Percentiles rank a stretch among this genome's conserved stretches.
These are phyloP conservation scores for Arrhopalites spinosus DNA, from an alignment of 2,888 invertebrate species.

Conservation along the genomic window DNA sequence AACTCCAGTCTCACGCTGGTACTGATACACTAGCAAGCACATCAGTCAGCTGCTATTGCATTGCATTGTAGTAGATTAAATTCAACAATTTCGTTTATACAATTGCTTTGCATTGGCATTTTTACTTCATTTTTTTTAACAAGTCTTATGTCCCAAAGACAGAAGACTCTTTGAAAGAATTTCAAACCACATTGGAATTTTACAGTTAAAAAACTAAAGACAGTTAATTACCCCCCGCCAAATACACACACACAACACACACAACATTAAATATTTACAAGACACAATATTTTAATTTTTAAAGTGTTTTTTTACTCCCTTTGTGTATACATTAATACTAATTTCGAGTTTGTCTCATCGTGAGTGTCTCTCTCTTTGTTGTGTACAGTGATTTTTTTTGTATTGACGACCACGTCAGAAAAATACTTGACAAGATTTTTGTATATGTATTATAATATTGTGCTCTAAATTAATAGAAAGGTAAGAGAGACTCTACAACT, in stretches of 20 bases:
- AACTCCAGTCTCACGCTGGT: constrained; percentile 38
- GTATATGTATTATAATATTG: too few species aligned
- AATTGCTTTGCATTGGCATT: constrained; percentile 39
- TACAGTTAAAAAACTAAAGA: not conserved
- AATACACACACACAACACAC: not conserved
- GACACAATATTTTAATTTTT: too few species aligned
- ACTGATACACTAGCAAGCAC: constrained; percentile 37
- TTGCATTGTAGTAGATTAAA: constrained; percentile 36
- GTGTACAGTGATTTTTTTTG: too few species aligned
- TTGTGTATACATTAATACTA: not conserved
- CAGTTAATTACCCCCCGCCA: not conserved
- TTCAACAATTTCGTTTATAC: constrained; percentile 29
- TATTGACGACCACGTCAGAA: not conserved
- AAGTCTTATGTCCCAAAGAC: too few species aligned
- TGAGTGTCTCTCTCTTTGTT: too few species aligned
- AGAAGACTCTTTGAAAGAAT: not conserved
- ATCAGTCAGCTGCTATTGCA: constrained; percentile 36
- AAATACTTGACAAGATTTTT: too few species aligned
- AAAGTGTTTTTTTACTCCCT: not conserved
- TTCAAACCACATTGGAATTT: not conserved
- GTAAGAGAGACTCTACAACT: too few species aligned
- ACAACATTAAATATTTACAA: too few species aligned
- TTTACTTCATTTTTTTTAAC: too few species aligned
- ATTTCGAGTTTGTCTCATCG: not conserved
- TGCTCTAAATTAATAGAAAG: too few species aligned